Base-by-base conservation (phyloP, 2,797 vertebrate species). In the Borostomias antarcticus region DNA sequence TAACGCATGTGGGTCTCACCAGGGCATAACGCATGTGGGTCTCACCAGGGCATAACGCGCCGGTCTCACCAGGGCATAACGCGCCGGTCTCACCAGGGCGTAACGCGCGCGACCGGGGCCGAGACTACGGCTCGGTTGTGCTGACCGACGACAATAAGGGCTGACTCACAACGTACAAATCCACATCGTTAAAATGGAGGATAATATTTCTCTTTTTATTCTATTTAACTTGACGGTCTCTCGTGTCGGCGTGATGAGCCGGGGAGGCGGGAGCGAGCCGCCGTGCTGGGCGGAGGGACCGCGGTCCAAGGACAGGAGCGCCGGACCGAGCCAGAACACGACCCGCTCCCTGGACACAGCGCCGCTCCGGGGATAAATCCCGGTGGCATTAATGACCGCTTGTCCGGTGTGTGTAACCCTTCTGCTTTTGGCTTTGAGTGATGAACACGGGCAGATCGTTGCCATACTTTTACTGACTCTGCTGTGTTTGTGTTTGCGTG, bases 361-460 rank as follows among this genome's bases (percentile, higher is more conserved):
- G 11, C 19, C 3, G 3, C 53, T 8, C 32, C 21, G 26, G 32
- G 13, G 48, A 30, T 64, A 52, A 51, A 37, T 75, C 15, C 50
- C 65, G 40, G 37, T 43, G 73, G 51, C 68, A 43, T 67, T 70
- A 56, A 64, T 30, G 56, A 54, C 23, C 29, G 58, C 57, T 68
- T 61, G 73, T 66, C 35, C 43, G 8, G 26, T 43, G 58, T 30
- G 56, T 28, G 29, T 29, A 60, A 40, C 3, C 17, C 40, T 50
- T 29, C 35, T 56, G 32, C 30, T 21, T 33, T 50, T 35, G 56
- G 26, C 47, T 15, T 47, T 25, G n/a, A 51, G 17, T 25, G 51
- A 62, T 33, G n/a, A 21, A 4, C 54, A 26, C 26, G 13, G 28
- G 26, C 26, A 13, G 5, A 32, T 58, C 19, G 21, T 58, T 54